These are phyloP conservation scores for Eristalinus aeneus DNA, from an alignment of 2,888 invertebrate genomes.

Conservation along the genomic window DNA sequence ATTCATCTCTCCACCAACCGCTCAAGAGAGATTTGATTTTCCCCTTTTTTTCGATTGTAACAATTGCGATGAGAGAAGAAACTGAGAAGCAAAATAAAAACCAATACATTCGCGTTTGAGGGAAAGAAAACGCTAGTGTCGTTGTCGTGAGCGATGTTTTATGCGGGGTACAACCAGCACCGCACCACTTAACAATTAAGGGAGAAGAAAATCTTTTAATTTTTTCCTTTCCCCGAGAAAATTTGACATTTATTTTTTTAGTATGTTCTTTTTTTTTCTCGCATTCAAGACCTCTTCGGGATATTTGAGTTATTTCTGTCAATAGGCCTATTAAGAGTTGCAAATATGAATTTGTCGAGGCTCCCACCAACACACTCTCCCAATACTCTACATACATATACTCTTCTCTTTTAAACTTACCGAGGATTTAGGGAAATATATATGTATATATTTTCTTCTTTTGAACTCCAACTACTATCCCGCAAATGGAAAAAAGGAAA, in stretches of 20 bases:
- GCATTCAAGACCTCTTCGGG: constrained; percentile 29
- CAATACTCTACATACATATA: constrained; percentile 46
- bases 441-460: constrained; percentile 51
- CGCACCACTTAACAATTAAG: constrained; percentile 52
- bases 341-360: constrained; percentile 48
- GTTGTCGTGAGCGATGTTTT: constrained; percentile 34
- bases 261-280: not conserved
- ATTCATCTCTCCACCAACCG: constrained; percentile 18
- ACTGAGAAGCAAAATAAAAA: constrained; percentile 63
- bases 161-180: constrained; percentile 59
- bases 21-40: constrained; percentile 21
- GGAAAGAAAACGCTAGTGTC: constrained; percentile 37
- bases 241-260: constrained; percentile 37
- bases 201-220: constrained; percentile 57
- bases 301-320: constrained; percentile 53
- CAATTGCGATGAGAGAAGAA: constrained; percentile 54
- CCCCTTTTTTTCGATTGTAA: constrained; percentile 42
- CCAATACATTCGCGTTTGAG: constrained; percentile 47
- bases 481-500: constrained; percentile 36
- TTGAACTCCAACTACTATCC: constrained; percentile 63
- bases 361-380: constrained; percentile 24
- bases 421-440: constrained; percentile 68
- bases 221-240: constrained; percentile 11
- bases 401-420: constrained; percentile 58
- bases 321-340: constrained; percentile 51